Conservation (phyloP, 2,888 invertebrate genomes). For the Plebejus anna region DNA sequence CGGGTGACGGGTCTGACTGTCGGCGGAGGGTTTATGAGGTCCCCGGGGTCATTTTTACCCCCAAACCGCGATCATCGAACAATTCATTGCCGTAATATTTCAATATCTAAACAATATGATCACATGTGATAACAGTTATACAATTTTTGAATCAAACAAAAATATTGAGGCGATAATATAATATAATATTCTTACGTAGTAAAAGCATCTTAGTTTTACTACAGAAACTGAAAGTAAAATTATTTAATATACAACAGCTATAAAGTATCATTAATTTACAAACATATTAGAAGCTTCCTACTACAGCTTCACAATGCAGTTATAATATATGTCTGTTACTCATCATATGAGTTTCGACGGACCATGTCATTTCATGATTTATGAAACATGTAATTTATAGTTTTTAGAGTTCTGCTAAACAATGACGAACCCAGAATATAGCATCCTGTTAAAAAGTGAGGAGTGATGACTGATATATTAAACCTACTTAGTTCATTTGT, state of each 20-base stretch:
- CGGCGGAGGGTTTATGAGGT: background rate
- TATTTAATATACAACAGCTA: too few species aligned
- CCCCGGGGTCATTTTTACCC: slow-evolving; percentile 14
- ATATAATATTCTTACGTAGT: too few species aligned
- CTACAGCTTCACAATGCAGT: background rate
- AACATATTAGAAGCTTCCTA: background rate
- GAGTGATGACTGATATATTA: background rate
- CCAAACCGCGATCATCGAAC: background rate
- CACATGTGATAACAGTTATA: background rate
- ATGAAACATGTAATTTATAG: slow-evolving; percentile 6
- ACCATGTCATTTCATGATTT: slow-evolving; percentile 13
- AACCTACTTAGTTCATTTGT: too few species aligned
- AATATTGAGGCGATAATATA: too few species aligned
- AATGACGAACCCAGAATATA: background rate
- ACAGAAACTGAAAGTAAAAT: background rate
- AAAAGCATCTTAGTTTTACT: too few species aligned
- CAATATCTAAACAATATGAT: background rate
- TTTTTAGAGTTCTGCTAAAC: background rate
- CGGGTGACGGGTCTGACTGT: slow-evolving; percentile 6
- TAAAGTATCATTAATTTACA: background rate
- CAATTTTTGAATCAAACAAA: too few species aligned
- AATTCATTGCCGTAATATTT: background rate
- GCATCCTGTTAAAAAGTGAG: too few species aligned
- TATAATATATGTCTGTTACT: background rate
- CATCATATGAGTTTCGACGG: background rate